Evolutionary conservation across 2,888 invertebrate genomes (phyloP), one percentile per base, ranked within the genome.

Genomic region (Megalurothrips usitatus): DNA sequence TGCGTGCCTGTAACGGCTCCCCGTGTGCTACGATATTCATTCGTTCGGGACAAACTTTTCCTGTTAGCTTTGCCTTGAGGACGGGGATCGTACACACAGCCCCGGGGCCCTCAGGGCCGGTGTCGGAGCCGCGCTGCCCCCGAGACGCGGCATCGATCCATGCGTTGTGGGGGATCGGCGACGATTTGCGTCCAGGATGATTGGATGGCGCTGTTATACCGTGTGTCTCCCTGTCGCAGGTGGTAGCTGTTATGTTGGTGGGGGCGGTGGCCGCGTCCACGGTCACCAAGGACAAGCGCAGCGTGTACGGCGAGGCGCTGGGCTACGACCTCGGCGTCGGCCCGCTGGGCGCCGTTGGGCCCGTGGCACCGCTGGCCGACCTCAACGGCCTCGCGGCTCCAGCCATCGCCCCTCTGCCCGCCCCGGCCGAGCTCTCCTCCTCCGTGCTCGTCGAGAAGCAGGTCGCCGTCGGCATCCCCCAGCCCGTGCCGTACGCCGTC

Each of bases 371-470:
- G 2, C 34, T 43, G 34, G 6, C 34, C 34, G 34, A 43, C 34
- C 23, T 75, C 68, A 26, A 26, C 68, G 68, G 0, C 23, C 68
- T 17, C 14, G 14, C 58, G 58, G 58, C 58, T 11, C 34, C 34
- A 4, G 68, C 26, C 26, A 0, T 12, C 68, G 26, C 68, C 0
- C 34, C 34, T 43, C 34, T 43, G 6, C 34, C 34, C 34, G 34
- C 34, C 34, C 34, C 34, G 34, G 26, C 26, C 68, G 26, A 75
- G 68, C 23, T 26, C 68, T 75, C 68, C 26, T 43, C 34, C 34
- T 75, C 68, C 68, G 68, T 75, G 23, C 68, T 75, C 23, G 26
- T 83, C 49, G 83, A 83, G 43, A 83, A 82, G 75, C 83, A 58
- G 58, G 58, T 81, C 10, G 80, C 81, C 19, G 78, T 75, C 43